Evolutionary conservation across 2,888 invertebrate genomes (phyloP), one percentile per base, ranked within the genome.

Genomic region (Dynastes maya): DNA sequence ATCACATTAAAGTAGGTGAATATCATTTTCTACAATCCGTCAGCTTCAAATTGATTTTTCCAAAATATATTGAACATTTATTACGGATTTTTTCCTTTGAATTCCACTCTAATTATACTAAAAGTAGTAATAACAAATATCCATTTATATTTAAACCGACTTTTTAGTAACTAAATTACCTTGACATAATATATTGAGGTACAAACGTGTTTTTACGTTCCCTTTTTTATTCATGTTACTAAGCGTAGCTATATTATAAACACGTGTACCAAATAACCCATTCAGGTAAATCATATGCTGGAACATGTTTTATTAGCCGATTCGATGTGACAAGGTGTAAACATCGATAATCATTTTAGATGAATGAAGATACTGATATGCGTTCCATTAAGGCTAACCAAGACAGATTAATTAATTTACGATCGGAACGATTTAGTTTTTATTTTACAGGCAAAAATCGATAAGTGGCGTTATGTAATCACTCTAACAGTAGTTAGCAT

Each of bases 331-430:
- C 72, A 74, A 61, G 61, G 61, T 45, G 61, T 74, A n/a, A 74
- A 74, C 61, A 74, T 61, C 22, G 1, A 61, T 22, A 22, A 74
- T 74, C 61, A 61, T 61, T 37, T 74, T 74, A 61, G 55, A 63
- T 45, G n/a, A 27, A 49, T 74, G 72, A 45, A 61, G 61, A 74
- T 29, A 27, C 61, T 27, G 6, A 49, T 27, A 45, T 49, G 11
- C 40, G 40, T 61, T 61, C 27, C 49, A 63, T 51, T 63, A n/a
- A 9, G 29, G 22, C 9, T 61, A 45, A 32, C 32, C 40, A 49
- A 74, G 72, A 61, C 13, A 29, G 61, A 11, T 22, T 74, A 74
- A 74, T 74, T 74, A 74, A 74, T 74, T 74, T 61, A 74, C 61
- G 45, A 74, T 74, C 61, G 45, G 45, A 45, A 27, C 45, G 13